These are phyloP conservation scores for Heteromyza rotundicornis DNA, from an alignment of 2,888 invertebrate genomes.

Conservation along the genomic window DNA sequence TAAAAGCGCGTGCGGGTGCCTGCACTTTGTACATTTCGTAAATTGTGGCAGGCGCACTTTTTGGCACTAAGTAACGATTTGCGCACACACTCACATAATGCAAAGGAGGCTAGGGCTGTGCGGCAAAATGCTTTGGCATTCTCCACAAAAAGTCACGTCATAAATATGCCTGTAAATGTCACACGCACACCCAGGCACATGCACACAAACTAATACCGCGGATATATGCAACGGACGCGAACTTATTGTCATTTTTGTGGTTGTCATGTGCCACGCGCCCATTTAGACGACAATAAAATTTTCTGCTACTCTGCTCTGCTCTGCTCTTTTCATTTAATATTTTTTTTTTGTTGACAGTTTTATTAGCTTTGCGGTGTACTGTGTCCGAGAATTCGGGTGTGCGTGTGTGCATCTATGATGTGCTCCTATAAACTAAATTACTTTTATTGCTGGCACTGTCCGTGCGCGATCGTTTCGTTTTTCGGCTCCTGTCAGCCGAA, in stretches of 20 bases:
- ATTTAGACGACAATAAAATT: neutral
- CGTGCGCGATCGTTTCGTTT: no score
- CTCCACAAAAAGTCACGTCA: neutral
- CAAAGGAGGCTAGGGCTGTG: no score
- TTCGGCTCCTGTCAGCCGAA: no score
- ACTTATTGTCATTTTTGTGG: neutral
- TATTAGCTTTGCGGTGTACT: neutral
- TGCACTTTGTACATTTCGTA: neutral
- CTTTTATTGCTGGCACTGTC: neutral
- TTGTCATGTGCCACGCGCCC: neutral
- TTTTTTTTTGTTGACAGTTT: constrained; percentile 1
- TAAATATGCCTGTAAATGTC: neutral
- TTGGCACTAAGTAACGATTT: neutral
- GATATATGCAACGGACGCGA: no score
- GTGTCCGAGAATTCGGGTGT: neutral
- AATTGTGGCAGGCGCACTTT: neutral
- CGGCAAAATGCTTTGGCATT: neutral
- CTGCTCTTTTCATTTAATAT: neutral
- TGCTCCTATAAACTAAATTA: neutral
- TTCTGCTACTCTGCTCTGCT: no score
- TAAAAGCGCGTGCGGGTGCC: neutral
- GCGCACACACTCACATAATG: no score
- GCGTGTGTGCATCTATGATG: no score
- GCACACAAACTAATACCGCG: no score
- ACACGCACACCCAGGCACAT: neutral